phyloP scores from a whole-genome alignment of 2,113 vertebrate species.

The Saguinus midas region DNA sequence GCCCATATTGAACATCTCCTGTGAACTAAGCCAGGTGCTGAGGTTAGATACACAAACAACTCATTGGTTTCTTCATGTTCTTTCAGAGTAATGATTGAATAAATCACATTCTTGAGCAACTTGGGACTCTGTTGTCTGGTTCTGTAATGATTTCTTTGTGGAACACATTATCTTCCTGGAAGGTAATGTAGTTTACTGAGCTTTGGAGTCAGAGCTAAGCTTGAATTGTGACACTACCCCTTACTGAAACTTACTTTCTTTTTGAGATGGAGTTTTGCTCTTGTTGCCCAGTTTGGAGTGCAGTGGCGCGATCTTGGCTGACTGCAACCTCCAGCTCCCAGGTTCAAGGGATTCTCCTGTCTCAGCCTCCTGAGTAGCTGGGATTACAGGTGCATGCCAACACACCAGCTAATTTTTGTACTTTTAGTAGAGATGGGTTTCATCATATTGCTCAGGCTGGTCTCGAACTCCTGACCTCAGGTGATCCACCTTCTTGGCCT shows the following conservation, averaged over 20 bases:
- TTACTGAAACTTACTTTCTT: neutral
- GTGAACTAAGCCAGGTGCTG: neutral
- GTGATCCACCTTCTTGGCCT: too few species aligned
- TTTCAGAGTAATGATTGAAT: neutral
- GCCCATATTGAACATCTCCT: neutral
- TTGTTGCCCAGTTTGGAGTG: too few species aligned
- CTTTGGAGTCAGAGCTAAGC: neutral
- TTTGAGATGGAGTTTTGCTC: too few species aligned
- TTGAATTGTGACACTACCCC: neutral
- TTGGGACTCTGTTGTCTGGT: neutral
- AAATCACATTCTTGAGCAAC: neutral
- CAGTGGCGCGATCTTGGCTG: too few species aligned
- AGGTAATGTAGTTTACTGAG: neutral
- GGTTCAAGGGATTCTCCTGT: too few species aligned
- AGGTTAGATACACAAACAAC: neutral
- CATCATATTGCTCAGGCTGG: too few species aligned
- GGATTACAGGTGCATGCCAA: too few species aligned
- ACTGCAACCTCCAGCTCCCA: too few species aligned
- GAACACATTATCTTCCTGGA: neutral
- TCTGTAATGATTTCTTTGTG: neutral
- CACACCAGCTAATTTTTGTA: too few species aligned
- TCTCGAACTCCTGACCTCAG: too few species aligned
- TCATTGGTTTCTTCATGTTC: neutral
- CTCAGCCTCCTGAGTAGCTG: too few species aligned
- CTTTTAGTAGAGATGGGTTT: too few species aligned